Evolutionary conservation across 2,113 vertebrate genomes (phyloP).

Genomic region (Amblyopsis rosae): DNA sequence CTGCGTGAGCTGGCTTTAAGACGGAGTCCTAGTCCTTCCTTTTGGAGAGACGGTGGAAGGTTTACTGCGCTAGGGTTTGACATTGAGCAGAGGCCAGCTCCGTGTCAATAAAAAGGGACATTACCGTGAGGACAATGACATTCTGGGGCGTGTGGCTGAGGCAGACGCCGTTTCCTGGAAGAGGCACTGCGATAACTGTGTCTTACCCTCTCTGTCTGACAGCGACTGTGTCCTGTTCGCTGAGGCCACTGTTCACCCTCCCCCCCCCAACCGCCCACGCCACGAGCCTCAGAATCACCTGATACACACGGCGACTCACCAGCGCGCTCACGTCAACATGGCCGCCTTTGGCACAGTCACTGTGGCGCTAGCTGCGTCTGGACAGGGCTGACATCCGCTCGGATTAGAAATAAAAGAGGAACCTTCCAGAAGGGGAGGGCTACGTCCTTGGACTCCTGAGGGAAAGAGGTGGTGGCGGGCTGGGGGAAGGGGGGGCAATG

Average conservation of each 20-base stretch:
- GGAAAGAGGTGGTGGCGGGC: conserved; percentile 19
- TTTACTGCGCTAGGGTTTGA: conserved; percentile 35
- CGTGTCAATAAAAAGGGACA: conserved; percentile 34
- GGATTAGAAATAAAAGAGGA: conserved; percentile 32
- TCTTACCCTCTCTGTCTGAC: conserved; percentile 6
- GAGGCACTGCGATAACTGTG: conserved; percentile 27
- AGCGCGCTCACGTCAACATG: conserved; percentile 62
- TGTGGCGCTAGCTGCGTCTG: conserved; percentile 17
- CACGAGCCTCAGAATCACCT: conserved; percentile 5
- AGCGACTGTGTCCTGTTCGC: background rate
- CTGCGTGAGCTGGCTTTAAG: conserved; percentile 35
- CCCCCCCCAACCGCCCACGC: conserved; percentile 4
- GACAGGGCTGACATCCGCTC: conserved; percentile 12
- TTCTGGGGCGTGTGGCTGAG: conserved; percentile 21
- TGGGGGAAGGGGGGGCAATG: conserved; percentile 39
- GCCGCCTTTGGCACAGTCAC: conserved; percentile 32
- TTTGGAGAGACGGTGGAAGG: conserved; percentile 62
- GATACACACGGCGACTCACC: conserved; percentile 19
- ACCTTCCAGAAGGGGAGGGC: conserved; percentile 26
- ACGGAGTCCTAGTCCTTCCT: conserved; percentile 29
- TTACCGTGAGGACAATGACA: conserved; percentile 50
- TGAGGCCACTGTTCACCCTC: background rate
- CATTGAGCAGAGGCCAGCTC: conserved; percentile 68
- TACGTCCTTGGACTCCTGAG: conserved; percentile 53
- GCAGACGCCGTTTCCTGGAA: conserved; percentile 21